Base-by-base conservation (phyloP, 2,888 invertebrate species). In the Chirona hameri region DNA sequence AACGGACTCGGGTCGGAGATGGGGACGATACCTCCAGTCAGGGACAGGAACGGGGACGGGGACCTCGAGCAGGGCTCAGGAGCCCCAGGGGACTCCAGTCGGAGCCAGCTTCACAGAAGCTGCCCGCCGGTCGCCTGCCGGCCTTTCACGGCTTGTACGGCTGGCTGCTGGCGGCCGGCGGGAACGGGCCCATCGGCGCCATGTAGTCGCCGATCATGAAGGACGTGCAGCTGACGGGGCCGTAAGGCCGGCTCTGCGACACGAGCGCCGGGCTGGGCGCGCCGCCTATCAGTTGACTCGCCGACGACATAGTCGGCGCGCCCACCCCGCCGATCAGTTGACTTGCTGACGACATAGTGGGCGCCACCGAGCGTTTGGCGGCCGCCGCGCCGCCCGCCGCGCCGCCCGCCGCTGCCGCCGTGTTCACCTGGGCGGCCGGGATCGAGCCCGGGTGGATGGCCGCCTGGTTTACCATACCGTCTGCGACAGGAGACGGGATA, bases 201-300 rank as follows among this genome's bases (percentile, higher is more conserved):
- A 92, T 92, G 88, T 93, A 93, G 88, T 93, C 93, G 82, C 93
- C 93, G 86, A 93, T 93, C 93, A 93, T 93, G 87, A 93, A 89
- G 12, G 72, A 76, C 21, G 39, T 55, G n/a, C n/a, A 39, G 81
- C 48, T 82, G 82, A 69, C 69, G 29, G n/a, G 46, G 29, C n/a
- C n/a, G 82, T 31, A 31, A 15, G 55, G 82, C 72, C 48, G 82
- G 52, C 29, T 52, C 18, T 89, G 89, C 12, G 90, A 89, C 86
- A 93, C 92, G 87, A 92, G 89, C 84, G 92, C 91, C 31, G 93
- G 93, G 82, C 93, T 92, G 85, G 93, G 92, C 84, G 92, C 93
- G 84, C 92, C 93, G 81, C 93, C 93, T 84, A 93, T 92, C 82
- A 91, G 88, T 87, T 91, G 91, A 81, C 91, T 91, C 27, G 90